These are phyloP conservation scores for Mareca penelope DNA, from an alignment of 2,797 vertebrate genomes.

Conservation along the genomic window DNA sequence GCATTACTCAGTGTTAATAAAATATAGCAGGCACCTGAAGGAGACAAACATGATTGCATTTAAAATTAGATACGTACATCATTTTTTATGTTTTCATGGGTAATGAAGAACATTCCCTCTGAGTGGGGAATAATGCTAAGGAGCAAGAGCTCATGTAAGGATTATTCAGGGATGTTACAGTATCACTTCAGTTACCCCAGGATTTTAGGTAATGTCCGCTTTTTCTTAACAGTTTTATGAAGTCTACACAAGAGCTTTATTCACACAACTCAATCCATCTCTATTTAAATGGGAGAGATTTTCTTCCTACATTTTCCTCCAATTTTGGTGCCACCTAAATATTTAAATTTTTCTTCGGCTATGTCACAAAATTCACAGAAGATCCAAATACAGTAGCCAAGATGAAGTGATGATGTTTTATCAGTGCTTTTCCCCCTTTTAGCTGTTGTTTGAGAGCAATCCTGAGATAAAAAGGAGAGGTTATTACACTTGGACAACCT, in stretches of 20 bases:
- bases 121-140: conserved; percentile 27
- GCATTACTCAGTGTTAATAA: conserved; percentile 73
- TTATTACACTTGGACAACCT: conserved; percentile 48
- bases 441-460: conserved; percentile 9
- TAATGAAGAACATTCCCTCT: conserved; percentile 59
- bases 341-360: background rate
- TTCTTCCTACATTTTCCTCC: background rate
- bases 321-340: background rate
- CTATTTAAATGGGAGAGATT: background rate
- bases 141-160: conserved; percentile 18
- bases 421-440: background rate
- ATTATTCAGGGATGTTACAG: conserved; percentile 27
- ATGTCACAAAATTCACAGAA: background rate
- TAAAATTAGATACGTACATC: too few relatives aligned
- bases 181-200: conserved; percentile 7
- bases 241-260: background rate
- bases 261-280: background rate
- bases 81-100: conserved; percentile 17
- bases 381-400: background rate
- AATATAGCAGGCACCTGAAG: conserved; percentile 61
- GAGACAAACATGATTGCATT: background rate
- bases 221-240: conserved; percentile 22
- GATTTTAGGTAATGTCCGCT: background rate
- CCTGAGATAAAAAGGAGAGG: conserved; percentile 30
- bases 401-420: background rate